These are phyloP conservation scores for Diplodus sargus DNA, from an alignment of 2,797 vertebrate genomes.

Conservation along the genomic window DNA sequence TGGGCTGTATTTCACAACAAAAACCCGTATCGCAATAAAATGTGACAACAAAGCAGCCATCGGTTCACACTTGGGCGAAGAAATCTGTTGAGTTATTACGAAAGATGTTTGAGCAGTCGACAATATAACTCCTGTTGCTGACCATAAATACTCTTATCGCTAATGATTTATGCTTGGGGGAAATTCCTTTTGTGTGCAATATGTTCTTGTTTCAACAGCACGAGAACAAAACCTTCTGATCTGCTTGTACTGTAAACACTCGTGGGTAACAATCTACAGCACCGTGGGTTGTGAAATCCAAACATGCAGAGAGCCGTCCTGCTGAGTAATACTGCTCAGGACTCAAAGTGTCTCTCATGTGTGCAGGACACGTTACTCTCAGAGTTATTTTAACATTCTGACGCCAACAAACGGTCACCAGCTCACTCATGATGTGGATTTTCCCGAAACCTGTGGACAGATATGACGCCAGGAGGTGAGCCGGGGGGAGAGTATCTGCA, in stretches of 20 bases:
- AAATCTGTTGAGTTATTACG: conserved; percentile 6
- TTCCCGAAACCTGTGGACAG: background rate
- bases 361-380: background rate
- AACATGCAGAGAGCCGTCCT: background rate
- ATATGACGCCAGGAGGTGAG: conserved; percentile 16
- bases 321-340: conserved; percentile 22
- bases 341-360: conserved; percentile 2
- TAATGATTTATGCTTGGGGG: background rate
- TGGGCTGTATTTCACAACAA: background rate
- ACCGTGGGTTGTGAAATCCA: conserved; percentile 38
- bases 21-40: conserved; percentile 15
- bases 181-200: conserved; percentile 12
- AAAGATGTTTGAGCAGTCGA: conserved; percentile 4
- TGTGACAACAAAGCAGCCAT: conserved; percentile 14
- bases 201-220: background rate
- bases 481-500: conserved; percentile 33
- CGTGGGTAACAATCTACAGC: background rate
- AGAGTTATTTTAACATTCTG: background rate
- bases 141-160: conserved; percentile 38
- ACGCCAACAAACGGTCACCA: background rate
- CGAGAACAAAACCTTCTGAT: conserved; percentile 59
- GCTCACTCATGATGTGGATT: conserved; percentile 12
- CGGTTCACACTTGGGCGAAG: background rate
- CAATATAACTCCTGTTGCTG: conserved; percentile 8
- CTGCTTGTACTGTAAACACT: conserved; percentile 28